These are phyloP conservation scores for Danio tinwini DNA, from an alignment of 2,797 vertebrate genomes.

Conservation along the genomic window DNA sequence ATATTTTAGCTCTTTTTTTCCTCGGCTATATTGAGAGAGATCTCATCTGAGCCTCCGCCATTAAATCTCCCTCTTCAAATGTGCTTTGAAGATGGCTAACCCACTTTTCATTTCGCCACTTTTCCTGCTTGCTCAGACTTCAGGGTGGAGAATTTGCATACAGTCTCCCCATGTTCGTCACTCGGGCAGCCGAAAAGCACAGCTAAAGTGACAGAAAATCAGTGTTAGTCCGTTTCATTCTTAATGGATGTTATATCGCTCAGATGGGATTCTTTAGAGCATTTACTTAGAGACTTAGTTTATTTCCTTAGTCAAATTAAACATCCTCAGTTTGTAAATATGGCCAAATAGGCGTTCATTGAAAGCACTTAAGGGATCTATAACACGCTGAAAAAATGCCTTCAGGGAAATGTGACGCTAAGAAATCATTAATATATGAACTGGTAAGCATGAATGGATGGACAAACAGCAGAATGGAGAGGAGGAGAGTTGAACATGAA, in stretches of 20 bases:
- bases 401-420: constrained; percentile 25
- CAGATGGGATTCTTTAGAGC: constrained; percentile 2
- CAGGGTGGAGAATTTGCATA: constrained; percentile 67
- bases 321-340: constrained; percentile 24
- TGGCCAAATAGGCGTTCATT: constrained; percentile 6
- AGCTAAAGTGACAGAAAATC: constrained; percentile 33
- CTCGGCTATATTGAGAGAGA: constrained; percentile 50
- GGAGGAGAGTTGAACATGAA: constrained; percentile 25
- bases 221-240: constrained; percentile 1
- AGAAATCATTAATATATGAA: constrained; percentile 7
- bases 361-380: constrained; percentile 27
- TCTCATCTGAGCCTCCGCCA: constrained; percentile 30
- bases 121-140: constrained; percentile 60
- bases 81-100: constrained; percentile 73
- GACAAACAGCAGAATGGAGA: constrained; percentile 11
- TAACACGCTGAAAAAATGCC: constrained; percentile 14
- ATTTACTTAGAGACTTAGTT: constrained; percentile 33
- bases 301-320: constrained; percentile 32
- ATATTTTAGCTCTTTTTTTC: constrained; percentile 36
- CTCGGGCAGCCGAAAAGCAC: constrained; percentile 21
- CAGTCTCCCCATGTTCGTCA: constrained; percentile 41
- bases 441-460: constrained; percentile 5
- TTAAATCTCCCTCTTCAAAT: constrained; percentile 42
- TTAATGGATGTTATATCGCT: constrained; percentile 29
- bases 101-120: constrained; percentile 61